These are phyloP conservation scores for Thalassarche chlororhynchos DNA, from an alignment of 2,113 vertebrate genomes.

Conservation along the genomic window DNA sequence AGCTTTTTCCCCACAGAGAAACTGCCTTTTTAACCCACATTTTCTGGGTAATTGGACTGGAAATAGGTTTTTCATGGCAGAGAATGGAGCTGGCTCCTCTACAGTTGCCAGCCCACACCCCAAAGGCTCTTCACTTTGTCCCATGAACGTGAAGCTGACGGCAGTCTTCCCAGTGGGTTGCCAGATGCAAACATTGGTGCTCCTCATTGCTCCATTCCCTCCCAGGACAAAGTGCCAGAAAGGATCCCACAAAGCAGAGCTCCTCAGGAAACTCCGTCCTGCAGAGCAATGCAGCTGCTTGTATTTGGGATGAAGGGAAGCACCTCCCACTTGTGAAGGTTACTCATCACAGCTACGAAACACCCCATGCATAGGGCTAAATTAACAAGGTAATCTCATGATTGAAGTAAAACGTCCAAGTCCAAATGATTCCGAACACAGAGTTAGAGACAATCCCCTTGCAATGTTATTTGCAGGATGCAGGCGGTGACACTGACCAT, in stretches of 20 bases:
- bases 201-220: neutral
- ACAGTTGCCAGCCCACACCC: neutral
- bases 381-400: neutral
- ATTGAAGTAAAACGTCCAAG: neutral
- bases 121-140: neutral
- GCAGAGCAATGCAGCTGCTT: neutral
- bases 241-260: neutral
- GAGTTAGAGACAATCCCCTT: neutral
- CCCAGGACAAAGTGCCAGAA: neutral
- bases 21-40: slow-evolving; percentile 18
- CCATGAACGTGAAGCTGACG: neutral
- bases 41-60: slow-evolving; percentile 27
- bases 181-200: neutral
- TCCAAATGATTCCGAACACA: neutral
- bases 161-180: neutral
- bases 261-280: neutral
- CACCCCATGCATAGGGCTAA: fast-evolving
- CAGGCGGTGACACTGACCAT: neutral
- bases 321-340: neutral
- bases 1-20: neutral
- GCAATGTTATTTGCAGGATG: neutral
- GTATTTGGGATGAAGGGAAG: neutral
- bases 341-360: neutral
- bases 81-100: neutral
- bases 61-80: slow-evolving; percentile 19